phyloP scores from a whole-genome alignment of 2,888 invertebrate species.

The Nineta flava region DNA sequence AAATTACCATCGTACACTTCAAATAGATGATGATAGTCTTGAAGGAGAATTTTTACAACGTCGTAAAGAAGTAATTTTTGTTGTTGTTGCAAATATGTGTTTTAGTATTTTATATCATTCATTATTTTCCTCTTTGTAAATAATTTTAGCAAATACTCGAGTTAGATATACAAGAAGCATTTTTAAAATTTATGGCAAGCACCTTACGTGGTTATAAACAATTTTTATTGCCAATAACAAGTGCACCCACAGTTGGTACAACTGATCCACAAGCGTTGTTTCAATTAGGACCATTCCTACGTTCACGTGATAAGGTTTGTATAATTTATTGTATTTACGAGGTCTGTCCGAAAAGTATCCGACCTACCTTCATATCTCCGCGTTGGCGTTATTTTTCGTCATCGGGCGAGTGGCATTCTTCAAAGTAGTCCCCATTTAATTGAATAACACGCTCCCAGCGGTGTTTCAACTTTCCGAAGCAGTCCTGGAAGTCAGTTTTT shows the following conservation, averaged over 20 bases:
- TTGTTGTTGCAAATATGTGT: conserved; percentile 2
- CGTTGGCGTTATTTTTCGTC: too few species aligned
- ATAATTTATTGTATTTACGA: conserved; percentile 4
- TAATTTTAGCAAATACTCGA: conserved; percentile 62
- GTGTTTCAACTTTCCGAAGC: too few species aligned
- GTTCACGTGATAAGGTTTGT: conserved; percentile 67
- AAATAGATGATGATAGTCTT: conserved; percentile 36
- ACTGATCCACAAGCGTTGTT: conserved; percentile 93
- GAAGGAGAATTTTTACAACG: conserved; percentile 71
- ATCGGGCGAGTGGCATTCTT: too few species aligned
- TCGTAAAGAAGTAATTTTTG: conserved; percentile 50
- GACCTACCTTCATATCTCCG: too few species aligned
- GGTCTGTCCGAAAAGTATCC: too few species aligned
- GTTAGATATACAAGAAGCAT: conserved; percentile 91
- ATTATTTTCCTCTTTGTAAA: too few species aligned
- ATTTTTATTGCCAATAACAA: conserved; percentile 81
- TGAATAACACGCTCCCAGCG: too few species aligned
- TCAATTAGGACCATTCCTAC: conserved; percentile 77
- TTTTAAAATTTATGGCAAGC: conserved; percentile 86
- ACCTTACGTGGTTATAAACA: conserved; percentile 81
- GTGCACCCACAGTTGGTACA: conserved; percentile 82
- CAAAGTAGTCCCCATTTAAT: too few species aligned
- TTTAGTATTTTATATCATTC: not conserved
- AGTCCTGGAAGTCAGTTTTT: too few species aligned
- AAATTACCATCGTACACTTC: conserved; percentile 13